Evolutionary conservation across 2,113 vertebrate species (phyloP).

Genomic region (Sturnira hondurensis): DNA sequence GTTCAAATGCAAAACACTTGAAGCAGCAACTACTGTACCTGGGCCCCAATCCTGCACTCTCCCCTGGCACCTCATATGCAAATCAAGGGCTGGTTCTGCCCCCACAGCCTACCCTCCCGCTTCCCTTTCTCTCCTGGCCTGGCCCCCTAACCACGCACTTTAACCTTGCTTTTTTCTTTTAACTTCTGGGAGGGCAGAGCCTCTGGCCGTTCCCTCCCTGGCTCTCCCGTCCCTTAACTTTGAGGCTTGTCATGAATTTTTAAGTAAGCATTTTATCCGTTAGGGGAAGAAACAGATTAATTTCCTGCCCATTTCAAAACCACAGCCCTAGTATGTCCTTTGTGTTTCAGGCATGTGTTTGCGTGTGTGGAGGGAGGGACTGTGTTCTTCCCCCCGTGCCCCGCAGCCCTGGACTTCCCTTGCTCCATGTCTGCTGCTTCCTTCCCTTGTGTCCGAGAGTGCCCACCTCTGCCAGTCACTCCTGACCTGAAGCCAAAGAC

Average conservation of each 20-base stretch:
- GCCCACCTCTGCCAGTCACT: conserved; percentile 56
- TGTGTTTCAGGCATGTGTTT: conserved; percentile 70
- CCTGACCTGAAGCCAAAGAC: conserved; percentile 77
- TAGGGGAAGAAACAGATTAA: conserved; percentile 65
- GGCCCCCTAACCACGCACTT: conserved; percentile 82
- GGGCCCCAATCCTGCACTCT: conserved; percentile 68
- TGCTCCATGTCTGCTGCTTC: conserved; percentile 22
- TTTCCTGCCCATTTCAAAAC: conserved; percentile 75
- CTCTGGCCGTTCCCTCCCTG: conserved; percentile 49
- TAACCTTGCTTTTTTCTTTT: conserved; percentile 77
- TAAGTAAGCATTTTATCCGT: conserved; percentile 75
- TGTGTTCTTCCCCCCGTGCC: conserved; percentile 26
- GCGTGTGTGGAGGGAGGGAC: conserved; percentile 60
- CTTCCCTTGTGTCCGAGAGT: conserved; percentile 39
- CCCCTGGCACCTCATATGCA: conserved; percentile 77
- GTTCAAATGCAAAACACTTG: conserved; percentile 81
- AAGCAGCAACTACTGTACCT: conserved; percentile 83
- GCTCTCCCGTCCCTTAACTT: conserved; percentile 47
- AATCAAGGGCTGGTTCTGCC: conserved; percentile 80
- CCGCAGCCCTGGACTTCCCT: conserved; percentile 4
- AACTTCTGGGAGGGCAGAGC: conserved; percentile 24
- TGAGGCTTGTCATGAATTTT: conserved; percentile 77
- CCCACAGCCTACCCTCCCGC: conserved; percentile 43
- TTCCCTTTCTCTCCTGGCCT: background rate
- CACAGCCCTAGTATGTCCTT: conserved; percentile 60